Base-by-base conservation (phyloP, 2,888 invertebrate species). In the Orchesellides sinensis region DNA sequence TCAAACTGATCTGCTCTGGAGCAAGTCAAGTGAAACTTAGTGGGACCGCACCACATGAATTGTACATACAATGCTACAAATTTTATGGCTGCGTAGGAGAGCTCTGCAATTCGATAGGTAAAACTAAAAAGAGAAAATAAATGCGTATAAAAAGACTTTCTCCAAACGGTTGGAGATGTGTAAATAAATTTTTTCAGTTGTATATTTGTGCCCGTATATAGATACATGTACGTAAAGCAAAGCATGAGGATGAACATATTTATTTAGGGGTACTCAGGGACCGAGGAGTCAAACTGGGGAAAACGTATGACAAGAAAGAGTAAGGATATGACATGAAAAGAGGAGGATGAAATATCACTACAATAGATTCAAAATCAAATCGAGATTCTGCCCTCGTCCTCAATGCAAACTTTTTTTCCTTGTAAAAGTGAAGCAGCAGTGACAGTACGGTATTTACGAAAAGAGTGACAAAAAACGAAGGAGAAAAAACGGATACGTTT, bases 1-100 rank as follows among this genome's bases (percentile, higher is more conserved):
- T 84, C 80, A 80, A 80, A 84, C 49, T 65, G 80, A 84, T 80
- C 84, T 61, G 70, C 25, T n/a, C n/a, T n/a, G n/a, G n/a, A 80
- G n/a, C 79, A 61, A 72, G 63, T 79, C 83, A 69, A 83, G 63
- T 70, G 68, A 68, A 77, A 77, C 68, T 54, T 77, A 19, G 63
- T 21, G 21, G 23, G 40, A 21, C 21, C 4, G 63, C 12, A 21
- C 25, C 27, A 25, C 25, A n/a, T 35, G 21, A 17, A 12, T n/a
- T 12, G 8, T 12, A 59, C 12, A 59, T n/a, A 59, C 59, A 59
- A 59, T 59, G 27, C 29, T 25, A 59, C 29, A 25, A 63, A 35
- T 32, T 29, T 63, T 40, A 40, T 63, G n/a, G 8, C 27, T 12
- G 29, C 8, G 52, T 4, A 54, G 23, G 23, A 54, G 54, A 2